Evolutionary conservation across 2,888 invertebrate genomes (phyloP), one percentile per base, ranked within the genome.

Genomic region (Molorchus minor): DNA sequence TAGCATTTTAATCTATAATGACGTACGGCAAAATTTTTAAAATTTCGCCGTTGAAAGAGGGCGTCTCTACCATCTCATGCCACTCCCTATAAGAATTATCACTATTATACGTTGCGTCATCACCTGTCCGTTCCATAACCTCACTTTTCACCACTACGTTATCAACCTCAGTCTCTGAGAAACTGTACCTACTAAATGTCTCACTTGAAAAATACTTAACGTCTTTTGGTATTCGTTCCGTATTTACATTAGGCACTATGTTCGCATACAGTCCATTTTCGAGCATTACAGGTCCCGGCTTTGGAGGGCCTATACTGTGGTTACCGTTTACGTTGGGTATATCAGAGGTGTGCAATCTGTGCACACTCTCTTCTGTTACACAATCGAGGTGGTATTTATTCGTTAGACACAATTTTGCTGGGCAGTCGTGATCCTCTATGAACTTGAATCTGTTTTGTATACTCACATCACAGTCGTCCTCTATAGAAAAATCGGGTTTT

Each of bases 1-100:
- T 66, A 66, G 66, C 57, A 64, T 58, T 69, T 86, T 85, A 96
- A 89, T 96, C 96, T 83, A 96, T 92, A 82, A 96, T 91, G 83
- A 96, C 95, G 84, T 98, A 98, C 84, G 97, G 97, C 88, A 97
- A 87, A 85, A 97, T 93, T 82, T 93, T 87, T 79, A 97, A 87
- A 77, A 87, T 84, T 79, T 92, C 90, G 77, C 90, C 91, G 77
- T 92, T 87, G 74, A 86, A 87, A 62, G 92, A 88, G 76, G 86
- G 84, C 75, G 86, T 83, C 71, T 90, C 88, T 68, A 91, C 87
- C 78, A 93, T 90, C 83, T 96, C 90, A 81, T 95, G 92, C 95
- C 96, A 98, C 83, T 95, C 93, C 70, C 90, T 87, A 85, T 96
- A 98, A 70, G 67, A 57, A 66, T 56, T 67, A 57, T 69, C 68